Evolutionary conservation across 2,888 invertebrate species (phyloP).

Genomic region (Caenorhabditis panamensis): DNA sequence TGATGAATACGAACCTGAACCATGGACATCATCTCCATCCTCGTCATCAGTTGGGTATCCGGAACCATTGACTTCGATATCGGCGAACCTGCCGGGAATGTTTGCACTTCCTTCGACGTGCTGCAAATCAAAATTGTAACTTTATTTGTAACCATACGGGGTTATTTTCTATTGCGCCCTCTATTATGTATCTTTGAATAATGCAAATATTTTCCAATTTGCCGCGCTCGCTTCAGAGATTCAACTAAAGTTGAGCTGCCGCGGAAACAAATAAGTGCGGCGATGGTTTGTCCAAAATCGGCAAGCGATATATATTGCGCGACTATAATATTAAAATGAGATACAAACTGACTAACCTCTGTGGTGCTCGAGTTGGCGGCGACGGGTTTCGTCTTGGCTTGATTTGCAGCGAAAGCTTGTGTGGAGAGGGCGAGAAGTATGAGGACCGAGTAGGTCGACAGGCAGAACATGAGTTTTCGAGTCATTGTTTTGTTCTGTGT

Average conservation of each 20-base stretch:
- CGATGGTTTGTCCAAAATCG: conserved; percentile 22
- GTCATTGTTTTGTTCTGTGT: conserved; percentile 37
- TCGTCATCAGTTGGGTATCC: conserved; percentile 73
- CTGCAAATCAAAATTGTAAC: conserved; percentile 48
- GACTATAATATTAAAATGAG: conserved; percentile 8
- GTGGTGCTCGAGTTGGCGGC: conserved; percentile 13
- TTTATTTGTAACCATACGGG: conserved; percentile 23
- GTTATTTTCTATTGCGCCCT: conserved; percentile 8
- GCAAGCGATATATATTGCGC: conserved; percentile 18
- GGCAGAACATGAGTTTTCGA: conserved; percentile 47
- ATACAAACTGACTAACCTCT: conserved; percentile 25
- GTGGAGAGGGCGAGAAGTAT: conserved; percentile 51
- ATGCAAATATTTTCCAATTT: conserved; percentile 62
- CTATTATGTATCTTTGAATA: conserved; percentile 56
- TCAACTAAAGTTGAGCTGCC: conserved; percentile 33
- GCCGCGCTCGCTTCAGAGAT: conserved; percentile 46
- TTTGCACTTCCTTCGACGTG: conserved; percentile 63
- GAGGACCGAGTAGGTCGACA: conserved; percentile 54
- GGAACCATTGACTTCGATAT: conserved; percentile 60
- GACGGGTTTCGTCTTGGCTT: conserved; percentile 48
- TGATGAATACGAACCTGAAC: conserved; percentile 48
- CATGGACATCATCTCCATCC: conserved; percentile 69
- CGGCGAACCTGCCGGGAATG: conserved; percentile 46
- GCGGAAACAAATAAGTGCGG: conserved; percentile 52
- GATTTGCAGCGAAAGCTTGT: conserved; percentile 57